These are phyloP conservation scores for Heliconius aoede DNA, from an alignment of 2,888 invertebrate species.

Conservation along the genomic window DNA sequence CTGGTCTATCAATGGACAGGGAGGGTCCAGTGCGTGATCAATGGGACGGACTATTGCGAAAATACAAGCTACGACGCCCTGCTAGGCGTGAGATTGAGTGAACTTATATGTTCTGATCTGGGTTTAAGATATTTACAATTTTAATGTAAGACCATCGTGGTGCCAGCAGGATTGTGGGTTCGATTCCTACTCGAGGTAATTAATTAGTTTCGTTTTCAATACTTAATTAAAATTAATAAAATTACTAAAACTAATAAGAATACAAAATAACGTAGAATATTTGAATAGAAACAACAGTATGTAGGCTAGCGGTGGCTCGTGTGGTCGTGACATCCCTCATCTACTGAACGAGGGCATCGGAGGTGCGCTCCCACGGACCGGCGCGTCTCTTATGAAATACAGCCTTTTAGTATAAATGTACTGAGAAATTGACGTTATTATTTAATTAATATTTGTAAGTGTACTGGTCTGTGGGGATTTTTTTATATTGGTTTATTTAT, in stretches of 20 bases:
- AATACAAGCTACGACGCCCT: constrained; percentile 52
- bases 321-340: constrained; percentile 58
- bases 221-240: background rate
- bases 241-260: background rate
- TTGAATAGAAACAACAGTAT: constrained; percentile 24
- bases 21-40: constrained; percentile 70
- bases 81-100: constrained; percentile 37
- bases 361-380: constrained; percentile 56
- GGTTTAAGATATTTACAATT: background rate
- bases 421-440: constrained; percentile 30
- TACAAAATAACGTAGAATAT: background rate
- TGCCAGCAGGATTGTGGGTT: background rate
- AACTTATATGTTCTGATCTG: constrained; percentile 44
- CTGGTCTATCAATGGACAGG: constrained; percentile 68
- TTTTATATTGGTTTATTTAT: background rate
- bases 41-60: constrained; percentile 75
- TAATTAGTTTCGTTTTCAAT: too few species aligned
- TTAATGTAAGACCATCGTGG: background rate
- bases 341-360: constrained; percentile 43
- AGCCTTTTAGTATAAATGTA: constrained; percentile 39
- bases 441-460: constrained; percentile 33
- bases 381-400: constrained; percentile 41
- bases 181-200: background rate
- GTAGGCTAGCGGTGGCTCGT: constrained; percentile 48
- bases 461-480: background rate